Conservation (phyloP, 2,888 invertebrate species). For the Drosophila demipolita region DNA sequence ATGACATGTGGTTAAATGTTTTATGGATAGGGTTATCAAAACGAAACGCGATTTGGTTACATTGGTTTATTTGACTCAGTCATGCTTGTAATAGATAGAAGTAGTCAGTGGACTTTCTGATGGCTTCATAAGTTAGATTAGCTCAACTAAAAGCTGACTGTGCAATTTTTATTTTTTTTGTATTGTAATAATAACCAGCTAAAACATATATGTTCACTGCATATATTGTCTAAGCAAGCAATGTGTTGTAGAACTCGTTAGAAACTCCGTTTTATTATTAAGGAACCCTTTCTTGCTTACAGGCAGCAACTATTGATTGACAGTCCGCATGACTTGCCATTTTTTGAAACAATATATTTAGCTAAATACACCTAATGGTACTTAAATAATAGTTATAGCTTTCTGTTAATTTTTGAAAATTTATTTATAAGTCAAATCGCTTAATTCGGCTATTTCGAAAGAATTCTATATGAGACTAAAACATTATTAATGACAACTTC, state of each 20-base stretch:
- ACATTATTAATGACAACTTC: neutral
- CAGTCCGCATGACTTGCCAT: constrained; percentile 41
- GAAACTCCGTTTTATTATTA: constrained; percentile 5
- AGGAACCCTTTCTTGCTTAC: neutral
- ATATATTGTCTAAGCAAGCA: constrained; percentile 31
- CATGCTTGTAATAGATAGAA: constrained; percentile 48
- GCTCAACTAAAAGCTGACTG: constrained; percentile 52
- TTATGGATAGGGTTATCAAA: constrained; percentile 40
- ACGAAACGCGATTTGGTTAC: constrained; percentile 27
- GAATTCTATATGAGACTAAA: neutral
- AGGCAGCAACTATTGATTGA: constrained; percentile 28
- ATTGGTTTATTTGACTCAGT: constrained; percentile 53
- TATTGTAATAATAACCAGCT: neutral
- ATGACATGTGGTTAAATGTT: constrained; percentile 61
- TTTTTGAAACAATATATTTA: constrained; percentile 11
- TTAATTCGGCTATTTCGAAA: neutral
- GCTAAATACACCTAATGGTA: neutral
- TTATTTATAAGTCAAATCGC: neutral
- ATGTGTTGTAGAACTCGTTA: constrained; percentile 8
- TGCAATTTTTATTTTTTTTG: constrained; percentile 43
- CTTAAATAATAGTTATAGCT: neutral
- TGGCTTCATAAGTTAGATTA: constrained; percentile 61
- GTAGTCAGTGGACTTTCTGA: constrained; percentile 49
- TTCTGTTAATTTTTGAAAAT: neutral
- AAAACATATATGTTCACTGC: neutral